Evolutionary conservation across 2,113 vertebrate species (phyloP).

Genomic region (Heliornis fulica): DNA sequence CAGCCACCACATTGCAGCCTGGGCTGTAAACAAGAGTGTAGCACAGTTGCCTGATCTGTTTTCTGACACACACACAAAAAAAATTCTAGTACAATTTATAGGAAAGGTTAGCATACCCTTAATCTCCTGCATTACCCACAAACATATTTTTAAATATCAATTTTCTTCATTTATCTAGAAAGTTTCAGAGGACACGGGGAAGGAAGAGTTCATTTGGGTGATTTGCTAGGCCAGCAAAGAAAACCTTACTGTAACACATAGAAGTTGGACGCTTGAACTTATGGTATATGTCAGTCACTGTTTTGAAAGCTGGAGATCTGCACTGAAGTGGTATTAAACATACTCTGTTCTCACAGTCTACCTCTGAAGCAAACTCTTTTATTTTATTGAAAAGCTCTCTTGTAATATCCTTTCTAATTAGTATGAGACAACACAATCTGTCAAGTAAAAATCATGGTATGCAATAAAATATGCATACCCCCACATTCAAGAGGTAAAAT

Average conservation of each 20-base stretch:
- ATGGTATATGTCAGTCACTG: background rate
- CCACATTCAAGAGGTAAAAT: conserved; percentile 10
- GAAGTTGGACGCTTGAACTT: background rate
- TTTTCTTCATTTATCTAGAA: background rate
- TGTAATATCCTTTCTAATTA: background rate
- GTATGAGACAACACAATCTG: background rate
- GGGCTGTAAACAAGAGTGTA: no score
- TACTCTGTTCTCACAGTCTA: background rate
- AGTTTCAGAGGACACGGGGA: background rate
- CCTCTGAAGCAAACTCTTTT: background rate
- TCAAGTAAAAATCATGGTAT: conserved; percentile 14
- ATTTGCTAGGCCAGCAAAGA: background rate
- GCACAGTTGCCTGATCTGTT: no score
- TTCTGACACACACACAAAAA: background rate
- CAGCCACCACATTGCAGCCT: background rate
- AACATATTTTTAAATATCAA: background rate
- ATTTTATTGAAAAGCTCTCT: conserved; percentile 8
- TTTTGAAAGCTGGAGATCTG: background rate
- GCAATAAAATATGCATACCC: background rate
- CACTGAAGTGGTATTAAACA: background rate
- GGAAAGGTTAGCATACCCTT: background rate
- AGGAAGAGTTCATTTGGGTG: background rate
- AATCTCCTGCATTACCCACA: background rate
- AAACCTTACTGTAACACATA: background rate
- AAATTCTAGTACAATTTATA: background rate